Evolutionary conservation across 1,140 invertebrate genomes (phyloP).

Genomic region (Zaprionus gabonicus): DNA sequence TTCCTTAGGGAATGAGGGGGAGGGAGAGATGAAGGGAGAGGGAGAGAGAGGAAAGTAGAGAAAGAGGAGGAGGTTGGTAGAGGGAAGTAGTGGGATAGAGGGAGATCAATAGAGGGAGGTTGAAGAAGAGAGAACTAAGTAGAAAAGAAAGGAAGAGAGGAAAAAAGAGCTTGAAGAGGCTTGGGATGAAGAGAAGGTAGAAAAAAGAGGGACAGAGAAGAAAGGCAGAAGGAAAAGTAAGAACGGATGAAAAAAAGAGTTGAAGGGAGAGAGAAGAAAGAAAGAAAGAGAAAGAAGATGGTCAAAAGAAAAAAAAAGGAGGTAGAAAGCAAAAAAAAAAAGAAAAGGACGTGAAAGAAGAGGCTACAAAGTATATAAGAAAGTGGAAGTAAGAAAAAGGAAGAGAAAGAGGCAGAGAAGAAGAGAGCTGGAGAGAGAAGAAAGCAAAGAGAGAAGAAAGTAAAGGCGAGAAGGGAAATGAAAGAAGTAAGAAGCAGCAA

Average conservation of each 20-base stretch:
- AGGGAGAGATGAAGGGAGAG: not conserved
- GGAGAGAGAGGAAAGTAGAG: not conserved
- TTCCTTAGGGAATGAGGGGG: constrained; percentile 59
- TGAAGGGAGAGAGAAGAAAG: not conserved
- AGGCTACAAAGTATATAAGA: too few species aligned
- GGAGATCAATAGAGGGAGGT: not conserved
- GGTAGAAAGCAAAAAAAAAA: not conserved
- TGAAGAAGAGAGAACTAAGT: not conserved
- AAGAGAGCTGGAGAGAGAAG: not conserved
- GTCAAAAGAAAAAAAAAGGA: not conserved
- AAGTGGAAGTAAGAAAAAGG: not conserved
- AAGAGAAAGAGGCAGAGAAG: not conserved
- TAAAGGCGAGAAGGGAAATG: not conserved
- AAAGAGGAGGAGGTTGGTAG: not conserved
- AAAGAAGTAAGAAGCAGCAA: constrained; percentile 15
- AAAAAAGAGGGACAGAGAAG: not conserved
- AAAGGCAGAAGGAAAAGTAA: not conserved
- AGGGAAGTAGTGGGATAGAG: constrained; percentile 2
- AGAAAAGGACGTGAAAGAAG: not conserved
- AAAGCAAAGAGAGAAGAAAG: not conserved
- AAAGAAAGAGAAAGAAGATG: not conserved
- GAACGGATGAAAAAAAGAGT: not conserved
- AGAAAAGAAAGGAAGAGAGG: constrained; percentile 15
- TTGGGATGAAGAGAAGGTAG: not conserved
- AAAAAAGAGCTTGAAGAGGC: not conserved